Conservation (phyloP, 2,113 vertebrate genomes). For the Dunckerocampus dactyliophorus region DNA sequence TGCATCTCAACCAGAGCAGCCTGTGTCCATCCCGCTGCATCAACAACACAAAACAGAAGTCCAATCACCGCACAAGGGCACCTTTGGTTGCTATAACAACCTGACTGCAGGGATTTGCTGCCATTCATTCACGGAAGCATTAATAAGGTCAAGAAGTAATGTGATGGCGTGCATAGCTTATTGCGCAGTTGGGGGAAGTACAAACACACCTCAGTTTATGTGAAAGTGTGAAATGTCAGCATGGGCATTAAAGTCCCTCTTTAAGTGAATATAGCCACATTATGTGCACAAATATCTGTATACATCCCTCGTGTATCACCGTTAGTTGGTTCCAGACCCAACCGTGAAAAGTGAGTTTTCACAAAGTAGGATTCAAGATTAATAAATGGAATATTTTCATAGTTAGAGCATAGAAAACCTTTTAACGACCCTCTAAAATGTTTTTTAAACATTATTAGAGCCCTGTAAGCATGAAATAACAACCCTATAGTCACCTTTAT, state of each 20-base stretch:
- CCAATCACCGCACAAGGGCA: slow-evolving; percentile 1
- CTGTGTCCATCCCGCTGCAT: slow-evolving; percentile 12
- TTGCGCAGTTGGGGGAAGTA: not conserved
- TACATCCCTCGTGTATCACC: too few species aligned
- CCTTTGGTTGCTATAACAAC: slow-evolving; percentile 6
- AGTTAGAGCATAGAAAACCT: too few species aligned
- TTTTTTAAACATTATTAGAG: too few species aligned
- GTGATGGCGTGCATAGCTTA: not conserved
- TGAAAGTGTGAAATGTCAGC: not conserved
- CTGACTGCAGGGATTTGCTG: slow-evolving; percentile 2
- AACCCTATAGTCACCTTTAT: too few species aligned
- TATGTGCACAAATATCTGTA: too few species aligned
- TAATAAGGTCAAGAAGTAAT: slow-evolving; percentile 12
- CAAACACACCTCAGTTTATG: not conserved
- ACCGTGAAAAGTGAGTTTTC: too few species aligned
- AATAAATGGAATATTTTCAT: too few species aligned
- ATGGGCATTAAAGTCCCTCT: not conserved
- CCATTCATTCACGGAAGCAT: slow-evolving; percentile 5
- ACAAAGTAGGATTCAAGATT: too few species aligned
- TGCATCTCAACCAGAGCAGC: slow-evolving; percentile 24
- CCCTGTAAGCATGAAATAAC: too few species aligned
- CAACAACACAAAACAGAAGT: slow-evolving; percentile 15
- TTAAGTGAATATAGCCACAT: too few species aligned
- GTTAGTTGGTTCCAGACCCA: too few species aligned
- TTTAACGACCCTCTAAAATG: too few species aligned